Evolutionary conservation across 2,113 vertebrate species (phyloP), one percentile per base, ranked within the genome.

Genomic region (Phylloscopus trochilus): DNA sequence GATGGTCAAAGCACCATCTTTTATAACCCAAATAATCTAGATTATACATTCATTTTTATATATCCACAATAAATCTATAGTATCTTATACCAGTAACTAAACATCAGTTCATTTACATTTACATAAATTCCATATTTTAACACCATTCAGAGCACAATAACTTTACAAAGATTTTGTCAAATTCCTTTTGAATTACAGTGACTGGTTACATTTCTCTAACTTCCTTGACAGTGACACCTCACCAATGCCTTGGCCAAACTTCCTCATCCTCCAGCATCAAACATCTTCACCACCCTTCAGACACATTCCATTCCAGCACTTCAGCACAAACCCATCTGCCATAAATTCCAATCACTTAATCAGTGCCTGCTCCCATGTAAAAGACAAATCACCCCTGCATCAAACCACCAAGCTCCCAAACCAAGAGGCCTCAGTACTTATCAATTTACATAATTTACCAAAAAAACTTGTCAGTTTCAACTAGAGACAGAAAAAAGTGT

Each of bases 111-210:
- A 52, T 87, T 92, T 92, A 92, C 91, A 93, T 88, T 83, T 83
- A 95, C 92, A 94, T 83, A 35, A 92, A 90, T 81, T 89, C 80
- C 41, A 21, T 78, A 90, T 72, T 94, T 92, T 78, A 90, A 90
- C 73, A 90, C n/a, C 24, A 74, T 81, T 95, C 7, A 4, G 60
- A 95, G 56, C 35, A 91, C 76, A 90, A 81, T 27, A 75, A 91
- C 52, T 83, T 90, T 56, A 89, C 79, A 94, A 59, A 95, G 41
- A 30, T 68, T 81, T 83, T 75, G 44, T 81, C 19, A 70, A 87
- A 86, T 63, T 75, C 86, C 47, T 78, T 94, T 80, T 62, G 52
- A 14, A 64, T 87, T 95, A 63, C 59, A 90, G 64, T 78, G 73
- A 67, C 69, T 84, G 46, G 47, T 87, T 90, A 87, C 60, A 87